These are phyloP conservation scores for Danio albolineatus DNA, from an alignment of 2,797 vertebrate species.

Conservation along the genomic window DNA sequence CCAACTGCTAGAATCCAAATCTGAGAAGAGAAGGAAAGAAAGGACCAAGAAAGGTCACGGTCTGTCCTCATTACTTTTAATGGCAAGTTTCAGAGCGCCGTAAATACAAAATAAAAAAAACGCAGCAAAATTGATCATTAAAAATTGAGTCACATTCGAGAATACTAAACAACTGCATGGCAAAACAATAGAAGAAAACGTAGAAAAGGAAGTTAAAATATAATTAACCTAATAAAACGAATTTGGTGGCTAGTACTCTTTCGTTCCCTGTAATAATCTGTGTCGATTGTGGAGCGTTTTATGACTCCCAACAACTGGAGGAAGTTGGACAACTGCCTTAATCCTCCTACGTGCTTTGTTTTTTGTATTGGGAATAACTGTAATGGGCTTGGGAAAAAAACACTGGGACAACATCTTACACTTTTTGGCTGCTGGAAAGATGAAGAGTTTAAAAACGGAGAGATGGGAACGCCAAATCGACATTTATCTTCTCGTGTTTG, in stretches of 20 bases:
- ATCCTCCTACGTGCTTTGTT: not conserved
- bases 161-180: not conserved
- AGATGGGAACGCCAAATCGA: not conserved
- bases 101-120: not conserved
- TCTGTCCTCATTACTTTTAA: conserved; percentile 7
- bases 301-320: conserved; percentile 19
- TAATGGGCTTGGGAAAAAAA: not conserved
- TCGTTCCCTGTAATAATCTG: not conserved
- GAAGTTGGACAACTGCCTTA: not conserved
- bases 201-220: not conserved
- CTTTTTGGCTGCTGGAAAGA: not conserved
- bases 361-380: not conserved
- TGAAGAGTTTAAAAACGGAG: not conserved
- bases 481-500: not conserved
- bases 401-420: not conserved
- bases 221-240: not conserved
- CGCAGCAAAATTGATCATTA: not conserved
- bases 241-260: not conserved
- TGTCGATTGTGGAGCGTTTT: not conserved
- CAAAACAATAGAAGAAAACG: conserved; percentile 49
- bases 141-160: not conserved
- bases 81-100: conserved; percentile 6
- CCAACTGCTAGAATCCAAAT: not conserved
- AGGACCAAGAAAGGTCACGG: conserved; percentile 9
- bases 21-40: not conserved